Percentiles rank a stretch among this genome's conserved stretches.
Evolutionary conservation across 2,113 vertebrate species (phyloP).

Genomic region (Oncorhynchus tshawytscha): DNA sequence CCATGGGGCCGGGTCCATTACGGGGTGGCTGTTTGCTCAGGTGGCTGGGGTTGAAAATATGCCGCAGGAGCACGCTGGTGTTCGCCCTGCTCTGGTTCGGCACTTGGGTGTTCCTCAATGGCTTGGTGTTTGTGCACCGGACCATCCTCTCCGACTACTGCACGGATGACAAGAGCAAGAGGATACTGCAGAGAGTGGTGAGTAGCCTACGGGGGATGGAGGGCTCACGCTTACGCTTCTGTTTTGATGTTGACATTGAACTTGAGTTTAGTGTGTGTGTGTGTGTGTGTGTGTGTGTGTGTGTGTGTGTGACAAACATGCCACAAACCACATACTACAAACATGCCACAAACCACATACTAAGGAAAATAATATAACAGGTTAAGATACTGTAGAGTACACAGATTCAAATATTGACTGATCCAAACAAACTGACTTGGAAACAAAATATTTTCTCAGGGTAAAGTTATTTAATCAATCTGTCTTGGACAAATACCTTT

Average conservation of each 20-base stretch:
- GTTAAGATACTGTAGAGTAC: neutral
- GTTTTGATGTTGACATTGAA: neutral
- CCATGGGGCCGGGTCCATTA: neutral
- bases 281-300: too few relatives aligned
- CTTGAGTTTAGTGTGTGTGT: neutral
- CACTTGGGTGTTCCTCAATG: constrained; percentile 81
- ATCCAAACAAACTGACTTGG: neutral
- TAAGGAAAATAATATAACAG: neutral
- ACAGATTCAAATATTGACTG: neutral
- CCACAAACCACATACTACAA: neutral
- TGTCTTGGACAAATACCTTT: neutral
- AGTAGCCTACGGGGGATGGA: constrained; percentile 36
- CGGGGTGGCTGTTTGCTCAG: constrained; percentile 55
- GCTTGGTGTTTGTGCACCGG: constrained; percentile 81
- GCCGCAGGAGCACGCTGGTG: constrained; percentile 73
- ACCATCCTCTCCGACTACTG: constrained; percentile 86
- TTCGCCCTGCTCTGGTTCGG: constrained; percentile 80
- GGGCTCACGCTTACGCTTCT: neutral
- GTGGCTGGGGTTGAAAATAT: constrained; percentile 71
- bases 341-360: neutral
- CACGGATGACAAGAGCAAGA: constrained; percentile 85
- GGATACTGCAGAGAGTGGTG: constrained; percentile 90
- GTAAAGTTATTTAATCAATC: neutral
- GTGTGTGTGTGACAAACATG: too few relatives aligned
- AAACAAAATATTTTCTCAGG: neutral